phyloP scores from a whole-genome alignment of 2,797 vertebrate species.

The Serranus cabrilla region DNA sequence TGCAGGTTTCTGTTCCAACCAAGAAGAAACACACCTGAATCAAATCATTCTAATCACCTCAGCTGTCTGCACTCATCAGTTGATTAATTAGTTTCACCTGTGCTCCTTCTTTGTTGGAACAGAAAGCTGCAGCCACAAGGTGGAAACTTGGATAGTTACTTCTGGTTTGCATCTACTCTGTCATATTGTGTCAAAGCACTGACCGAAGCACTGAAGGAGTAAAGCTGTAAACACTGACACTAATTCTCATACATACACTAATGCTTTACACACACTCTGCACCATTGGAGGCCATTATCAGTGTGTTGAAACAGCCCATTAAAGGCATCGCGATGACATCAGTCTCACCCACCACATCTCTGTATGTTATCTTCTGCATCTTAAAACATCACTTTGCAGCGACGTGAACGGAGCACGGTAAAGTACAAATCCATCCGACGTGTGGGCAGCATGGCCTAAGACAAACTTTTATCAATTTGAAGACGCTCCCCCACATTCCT shows the following conservation, averaged over 20 bases:
- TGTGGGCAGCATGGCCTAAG: constrained; percentile 54
- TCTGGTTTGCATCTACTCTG: constrained; percentile 1
- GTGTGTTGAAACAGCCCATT: constrained; percentile 35
- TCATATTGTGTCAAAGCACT: background rate
- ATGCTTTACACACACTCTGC: constrained; percentile 27
- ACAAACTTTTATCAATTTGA: constrained; percentile 72
- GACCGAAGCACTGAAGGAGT: constrained; percentile 8
- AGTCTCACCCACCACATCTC: constrained; percentile 42
- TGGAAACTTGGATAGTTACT: background rate
- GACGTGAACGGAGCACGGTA: constrained; percentile 25
- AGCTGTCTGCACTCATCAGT: no score
- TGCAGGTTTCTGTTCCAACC: no score
- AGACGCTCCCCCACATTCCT: constrained; percentile 79
- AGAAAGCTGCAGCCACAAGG: background rate
- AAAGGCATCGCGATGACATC: constrained; percentile 40
- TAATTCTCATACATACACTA: constrained; percentile 1
- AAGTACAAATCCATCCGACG: constrained; percentile 54
- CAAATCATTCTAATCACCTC: no score
- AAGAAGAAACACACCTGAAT: no score
- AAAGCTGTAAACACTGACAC: background rate
- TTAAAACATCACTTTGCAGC: constrained; percentile 60
- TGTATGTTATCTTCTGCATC: constrained; percentile 58
- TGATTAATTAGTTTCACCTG: no score
- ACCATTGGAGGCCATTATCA: constrained; percentile 31
- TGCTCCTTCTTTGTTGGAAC: no score